Base-by-base conservation (phyloP, 1,140 invertebrate genomes). In the Pteromalus puparum region DNA sequence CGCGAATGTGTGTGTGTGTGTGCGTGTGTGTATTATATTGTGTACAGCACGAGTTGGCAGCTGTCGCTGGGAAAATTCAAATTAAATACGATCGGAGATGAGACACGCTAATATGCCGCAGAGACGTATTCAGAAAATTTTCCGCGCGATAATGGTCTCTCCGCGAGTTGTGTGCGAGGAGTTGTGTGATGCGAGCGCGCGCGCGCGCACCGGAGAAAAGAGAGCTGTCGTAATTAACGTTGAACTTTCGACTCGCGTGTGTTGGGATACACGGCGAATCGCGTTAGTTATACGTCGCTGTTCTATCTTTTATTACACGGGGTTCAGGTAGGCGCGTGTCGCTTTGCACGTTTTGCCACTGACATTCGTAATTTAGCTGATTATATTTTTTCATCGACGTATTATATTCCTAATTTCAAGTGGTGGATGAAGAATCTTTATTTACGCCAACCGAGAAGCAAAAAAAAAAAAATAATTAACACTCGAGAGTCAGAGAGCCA, bases 21-120 rank as follows among this genome's bases (percentile, higher is more conserved):
- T 24, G 72, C 4, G 30, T 21, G 38, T 42, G 38, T 42, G 38
- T 42, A 9, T 42, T 42, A 42, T 42, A 42, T 42, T 42, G 10
- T 42, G 38, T 9, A 42, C 4, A 6, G 30, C 72, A 0, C 61
- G 65, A 46, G 79, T 85, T 81, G 83, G 38, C 21, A 75, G 72
- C 38, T 42, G 24, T 85, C 30, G 78, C 73, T 75, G 79, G 28
- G 48, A 68, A 30, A 79, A 82, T 85, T 85, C 77, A 77, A 81
- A 85, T 85, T 82, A 85, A 81, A 85, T 82, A 77, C 61, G 84
- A 85, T 81, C 67, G 79, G 79, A 34, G 30, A 77, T 82, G 70
- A 74, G 65, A 53, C 74, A 65, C 74, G 74, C 72, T 82, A 77
- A 78, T 77, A 68, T 42, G 46, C 61, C 21, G 38, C 61, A 38